A percentile compares a stretch with the other conserved stretches of the same genome.
Evolutionary conservation across 2,797 vertebrate genomes (phyloP).

Genomic region (Anniella stebbinsi): DNA sequence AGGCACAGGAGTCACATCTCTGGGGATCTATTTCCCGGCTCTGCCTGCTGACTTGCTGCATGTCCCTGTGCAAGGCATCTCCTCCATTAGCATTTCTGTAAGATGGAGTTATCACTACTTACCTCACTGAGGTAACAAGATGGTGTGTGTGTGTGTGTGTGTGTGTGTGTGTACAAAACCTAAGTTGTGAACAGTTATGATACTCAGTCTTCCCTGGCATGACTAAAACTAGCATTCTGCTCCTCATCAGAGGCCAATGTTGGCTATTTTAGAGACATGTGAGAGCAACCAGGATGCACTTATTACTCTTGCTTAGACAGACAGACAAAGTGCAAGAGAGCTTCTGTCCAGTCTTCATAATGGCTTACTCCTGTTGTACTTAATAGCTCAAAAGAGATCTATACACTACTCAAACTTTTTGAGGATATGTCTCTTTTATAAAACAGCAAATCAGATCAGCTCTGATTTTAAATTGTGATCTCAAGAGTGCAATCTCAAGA

Average conservation of each 20-base stretch:
- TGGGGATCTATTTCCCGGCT: not conserved
- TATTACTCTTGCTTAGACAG: not conserved
- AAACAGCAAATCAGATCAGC: not conserved
- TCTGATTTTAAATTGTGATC: not conserved
- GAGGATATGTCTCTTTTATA: not conserved
- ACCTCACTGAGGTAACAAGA: slow-evolving; percentile 9
- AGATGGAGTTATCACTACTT: slow-evolving; percentile 17
- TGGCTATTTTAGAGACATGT: not conserved
- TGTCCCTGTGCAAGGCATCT: slow-evolving; percentile 27
- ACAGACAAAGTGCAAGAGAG: slow-evolving; percentile 4
- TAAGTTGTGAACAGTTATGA: slow-evolving; percentile 28
- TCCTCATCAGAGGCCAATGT: not conserved
- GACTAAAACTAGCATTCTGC: not conserved
- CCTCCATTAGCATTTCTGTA: slow-evolving; percentile 2
- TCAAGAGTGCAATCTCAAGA: no score
- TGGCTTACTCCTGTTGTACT: not conserved
- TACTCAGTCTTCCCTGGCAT: not conserved
- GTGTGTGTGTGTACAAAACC: not conserved
- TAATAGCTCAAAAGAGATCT: not conserved
- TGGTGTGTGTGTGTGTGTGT: no score
- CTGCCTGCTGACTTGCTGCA: not conserved
- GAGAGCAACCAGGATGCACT: not conserved
- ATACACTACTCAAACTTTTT: not conserved
- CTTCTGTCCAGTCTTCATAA: not conserved
- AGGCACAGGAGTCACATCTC: not conserved